phyloP scores from a whole-genome alignment of 2,113 vertebrate genomes.

The Arizona elegans region DNA sequence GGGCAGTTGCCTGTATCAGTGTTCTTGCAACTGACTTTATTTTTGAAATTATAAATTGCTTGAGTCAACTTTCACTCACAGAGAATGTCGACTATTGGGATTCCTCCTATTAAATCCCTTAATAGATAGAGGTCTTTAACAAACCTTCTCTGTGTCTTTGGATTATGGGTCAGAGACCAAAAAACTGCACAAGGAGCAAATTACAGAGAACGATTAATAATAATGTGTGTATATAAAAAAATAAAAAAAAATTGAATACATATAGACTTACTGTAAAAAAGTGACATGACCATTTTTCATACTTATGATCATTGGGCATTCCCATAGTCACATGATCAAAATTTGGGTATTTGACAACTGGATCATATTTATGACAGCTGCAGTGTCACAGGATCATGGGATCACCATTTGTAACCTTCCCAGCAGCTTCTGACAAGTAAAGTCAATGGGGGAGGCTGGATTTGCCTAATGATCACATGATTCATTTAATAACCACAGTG shows the following conservation, averaged over 20 bases:
- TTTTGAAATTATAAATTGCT: background rate
- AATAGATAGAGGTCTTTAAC: too few species aligned
- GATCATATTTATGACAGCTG: background rate
- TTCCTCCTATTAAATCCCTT: background rate
- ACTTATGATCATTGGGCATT: background rate
- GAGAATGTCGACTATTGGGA: background rate
- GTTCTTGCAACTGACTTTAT: background rate
- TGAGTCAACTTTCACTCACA: background rate
- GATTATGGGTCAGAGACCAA: background rate
- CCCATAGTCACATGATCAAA: background rate
- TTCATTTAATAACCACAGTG: too few species aligned
- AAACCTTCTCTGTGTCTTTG: background rate
- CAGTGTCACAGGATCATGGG: too few species aligned
- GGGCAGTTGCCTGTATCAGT: background rate
- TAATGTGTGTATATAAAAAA: background rate
- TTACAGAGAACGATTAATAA: background rate
- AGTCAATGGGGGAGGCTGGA: too few species aligned
- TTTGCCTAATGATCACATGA: too few species aligned
- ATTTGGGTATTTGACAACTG: background rate
- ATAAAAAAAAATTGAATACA: too few species aligned
- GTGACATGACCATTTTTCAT: too few species aligned
- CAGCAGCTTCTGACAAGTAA: too few species aligned
- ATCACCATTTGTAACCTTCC: too few species aligned
- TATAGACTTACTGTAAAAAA: too few species aligned
- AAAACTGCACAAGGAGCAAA: background rate